Base-by-base conservation (phyloP, 2,797 vertebrate genomes). In the Hypotaenidia okinawae region DNA sequence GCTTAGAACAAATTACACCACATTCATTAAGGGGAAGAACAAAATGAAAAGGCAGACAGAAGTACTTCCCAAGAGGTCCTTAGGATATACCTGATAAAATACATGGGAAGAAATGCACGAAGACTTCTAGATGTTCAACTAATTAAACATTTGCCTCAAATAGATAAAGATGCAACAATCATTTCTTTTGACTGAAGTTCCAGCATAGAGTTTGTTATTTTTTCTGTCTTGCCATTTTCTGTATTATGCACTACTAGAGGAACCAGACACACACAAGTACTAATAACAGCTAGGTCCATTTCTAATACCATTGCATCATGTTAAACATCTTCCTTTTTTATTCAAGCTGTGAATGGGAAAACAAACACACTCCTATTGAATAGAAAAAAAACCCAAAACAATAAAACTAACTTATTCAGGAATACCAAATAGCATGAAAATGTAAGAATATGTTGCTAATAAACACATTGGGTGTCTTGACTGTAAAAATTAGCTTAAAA, bases 301-400 rank as follows among this genome's bases (percentile, higher is more conserved):
- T n/a, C 24, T 28, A 67, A 43, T 30, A 63, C 6, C 49, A 69
- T 17, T 28, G 47, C 5, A 49, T 16, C 3, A 1, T 1, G 0
- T 43, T 54, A 25, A 90, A 61, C 14, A 33, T 4, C 51, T 41
- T 10, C 3, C 1, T 17, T 58, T 66, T 25, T 27, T 55, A 37
- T 68, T 39, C 23, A 73, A 52, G 27, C 4, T 70, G 8, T 19
- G 15, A 84, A 21, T 10, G 14, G 45, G 59, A 51, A n/a, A 32
- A 49, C 8, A 54, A 61, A 67, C 13, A 15, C 24, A 61, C 45
- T 57, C 19, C 16, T 54, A 32, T 13, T 13, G 81, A 85, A 75
- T 0, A 21, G 11, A 61, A 49, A 87, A 87, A 32, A 32, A 19
- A 10, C 8, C 9, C 17, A 79, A 62, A 82, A 35, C n/a, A 85